Evolutionary conservation across 2,888 invertebrate species (phyloP).

Genomic region (Macrophya annulata): DNA sequence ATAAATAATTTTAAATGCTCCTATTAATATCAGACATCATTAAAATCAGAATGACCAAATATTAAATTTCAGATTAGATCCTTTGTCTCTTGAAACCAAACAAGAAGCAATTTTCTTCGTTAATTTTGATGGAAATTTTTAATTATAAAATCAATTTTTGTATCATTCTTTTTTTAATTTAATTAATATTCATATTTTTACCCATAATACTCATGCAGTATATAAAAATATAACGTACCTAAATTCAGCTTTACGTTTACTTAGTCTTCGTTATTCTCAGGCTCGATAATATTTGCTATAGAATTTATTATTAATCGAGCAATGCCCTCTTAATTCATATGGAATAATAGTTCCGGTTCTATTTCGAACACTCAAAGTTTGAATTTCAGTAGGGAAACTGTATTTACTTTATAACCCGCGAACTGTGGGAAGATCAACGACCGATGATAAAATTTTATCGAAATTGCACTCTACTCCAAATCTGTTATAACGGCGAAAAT

Average conservation of each 20-base stretch:
- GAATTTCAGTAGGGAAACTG: background rate
- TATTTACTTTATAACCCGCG: background rate
- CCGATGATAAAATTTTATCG: background rate
- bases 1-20: too few species aligned
- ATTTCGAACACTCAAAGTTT: constrained; percentile 3
- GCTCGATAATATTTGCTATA: background rate
- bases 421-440: constrained; percentile 29
- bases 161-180: background rate
- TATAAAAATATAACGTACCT: too few species aligned
- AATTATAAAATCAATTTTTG: too few species aligned
- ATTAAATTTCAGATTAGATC: background rate
- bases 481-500: background rate
- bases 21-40: too few species aligned
- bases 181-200: background rate
- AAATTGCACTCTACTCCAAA: background rate
- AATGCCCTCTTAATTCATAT: background rate
- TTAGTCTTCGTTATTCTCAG: background rate
- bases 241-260: background rate
- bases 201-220: background rate
- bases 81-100: background rate
- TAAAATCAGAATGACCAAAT: too few species aligned
- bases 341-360: background rate
- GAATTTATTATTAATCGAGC: constrained; percentile 7
- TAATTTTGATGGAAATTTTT: background rate
- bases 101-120: background rate